Percentiles rank a stretch among this genome's conserved stretches.
Conservation (phyloP, 2,797 vertebrate genomes). For the Mormyrops boulengeri region DNA sequence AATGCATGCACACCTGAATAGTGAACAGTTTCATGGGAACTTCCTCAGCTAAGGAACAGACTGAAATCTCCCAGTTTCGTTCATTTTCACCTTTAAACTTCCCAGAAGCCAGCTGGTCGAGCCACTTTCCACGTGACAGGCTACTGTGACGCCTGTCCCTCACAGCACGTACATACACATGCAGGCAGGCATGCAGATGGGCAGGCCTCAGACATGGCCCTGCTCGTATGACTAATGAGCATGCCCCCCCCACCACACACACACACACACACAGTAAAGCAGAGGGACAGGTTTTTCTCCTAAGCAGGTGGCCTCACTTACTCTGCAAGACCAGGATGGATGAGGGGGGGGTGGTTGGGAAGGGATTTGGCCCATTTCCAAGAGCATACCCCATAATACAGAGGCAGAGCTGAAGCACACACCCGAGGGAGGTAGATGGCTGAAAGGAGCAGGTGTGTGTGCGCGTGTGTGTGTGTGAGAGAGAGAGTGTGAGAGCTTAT, state of each 20-base stretch:
- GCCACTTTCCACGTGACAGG: neutral
- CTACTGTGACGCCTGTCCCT: neutral
- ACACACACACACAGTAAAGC: neutral
- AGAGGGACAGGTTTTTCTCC: neutral
- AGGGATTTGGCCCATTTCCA: neutral
- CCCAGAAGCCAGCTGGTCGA: neutral
- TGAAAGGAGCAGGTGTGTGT: neutral
- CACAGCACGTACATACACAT: neutral
- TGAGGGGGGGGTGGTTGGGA: neutral
- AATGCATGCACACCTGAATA: neutral
- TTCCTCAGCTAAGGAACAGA: neutral
- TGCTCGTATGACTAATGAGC: no score
- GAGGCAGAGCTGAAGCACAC: neutral
- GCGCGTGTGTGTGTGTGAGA: neutral
- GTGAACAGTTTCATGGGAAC: neutral
- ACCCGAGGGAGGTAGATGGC: neutral
- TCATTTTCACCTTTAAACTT: neutral
- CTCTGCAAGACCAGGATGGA: neutral
- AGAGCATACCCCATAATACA: neutral
- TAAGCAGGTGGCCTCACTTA: neutral
- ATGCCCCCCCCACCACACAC: neutral
- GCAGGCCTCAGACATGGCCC: neutral
- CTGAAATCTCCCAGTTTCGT: neutral
- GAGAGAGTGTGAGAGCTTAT: neutral
- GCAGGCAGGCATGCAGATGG: neutral